Evolutionary conservation across 2,888 invertebrate species (phyloP).

Genomic region (Trissonchulus latispiculum): DNA sequence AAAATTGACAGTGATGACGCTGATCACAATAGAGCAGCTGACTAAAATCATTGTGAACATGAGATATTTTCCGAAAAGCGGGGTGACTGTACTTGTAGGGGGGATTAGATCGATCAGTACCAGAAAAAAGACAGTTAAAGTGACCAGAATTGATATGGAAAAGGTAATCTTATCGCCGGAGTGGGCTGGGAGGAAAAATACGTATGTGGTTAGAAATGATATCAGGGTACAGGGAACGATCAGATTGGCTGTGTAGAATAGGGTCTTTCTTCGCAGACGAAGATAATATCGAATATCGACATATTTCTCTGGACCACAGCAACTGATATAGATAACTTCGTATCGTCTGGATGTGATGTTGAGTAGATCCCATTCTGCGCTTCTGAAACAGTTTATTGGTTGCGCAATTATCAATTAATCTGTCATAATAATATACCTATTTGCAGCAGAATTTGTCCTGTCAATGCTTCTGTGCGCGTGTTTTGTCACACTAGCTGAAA

Average conservation of each 20-base stretch:
- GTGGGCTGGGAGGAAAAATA: constrained; percentile 19
- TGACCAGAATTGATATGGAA: constrained; percentile 43
- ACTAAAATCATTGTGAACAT: constrained; percentile 43
- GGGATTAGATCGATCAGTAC: constrained; percentile 39
- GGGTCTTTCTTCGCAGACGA: constrained; percentile 7
- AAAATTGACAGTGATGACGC: constrained; percentile 40
- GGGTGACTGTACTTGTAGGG: constrained; percentile 42
- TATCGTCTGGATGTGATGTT: constrained; percentile 8
- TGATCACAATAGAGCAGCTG: constrained; percentile 34
- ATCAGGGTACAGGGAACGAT: constrained; percentile 38
- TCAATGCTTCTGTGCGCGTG: too few relatives aligned
- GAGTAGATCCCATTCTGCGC: constrained; percentile 14
- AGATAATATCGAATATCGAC: constrained; percentile 13
- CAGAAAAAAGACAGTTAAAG: constrained; percentile 44
- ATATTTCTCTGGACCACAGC: constrained; percentile 18
- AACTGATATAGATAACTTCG: constrained; percentile 11
- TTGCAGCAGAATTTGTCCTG: too few relatives aligned
- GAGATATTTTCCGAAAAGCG: constrained; percentile 44
- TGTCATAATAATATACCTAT: too few relatives aligned
- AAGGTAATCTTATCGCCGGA: constrained; percentile 44
- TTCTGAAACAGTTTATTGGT: too few relatives aligned
- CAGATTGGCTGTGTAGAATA: constrained; percentile 15
- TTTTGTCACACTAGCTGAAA: too few relatives aligned
- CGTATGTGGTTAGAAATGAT: constrained; percentile 16
- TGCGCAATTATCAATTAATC: too few relatives aligned